Evolutionary conservation across 2,797 vertebrate species (phyloP), one percentile per base, ranked within the genome.

Genomic region (Salarias fasciatus): DNA sequence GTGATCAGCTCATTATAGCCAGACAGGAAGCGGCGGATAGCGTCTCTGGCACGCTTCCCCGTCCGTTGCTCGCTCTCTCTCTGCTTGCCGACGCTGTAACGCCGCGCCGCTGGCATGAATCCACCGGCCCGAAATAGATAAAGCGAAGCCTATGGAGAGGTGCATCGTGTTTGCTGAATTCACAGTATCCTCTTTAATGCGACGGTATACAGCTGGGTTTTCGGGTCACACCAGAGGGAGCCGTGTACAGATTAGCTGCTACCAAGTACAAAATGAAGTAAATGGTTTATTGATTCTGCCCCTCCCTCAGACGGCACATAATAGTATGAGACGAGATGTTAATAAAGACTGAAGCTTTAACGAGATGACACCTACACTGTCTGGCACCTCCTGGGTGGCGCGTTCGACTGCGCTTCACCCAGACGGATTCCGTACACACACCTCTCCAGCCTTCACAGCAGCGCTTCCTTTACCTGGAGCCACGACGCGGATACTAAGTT

Each of bases 271-370:
- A 87, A 86, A 84, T 69, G 52, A 79, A 85, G 82, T 72, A 86
- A 89, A 91, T 84, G 78, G 72, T 64, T 67, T 86, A 90, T 88
- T 86, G 86, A 90, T 90, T 86, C 42, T 47, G 36, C 43, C 65
- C 68, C 56, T 55, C 57, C 43, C 44, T 45, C 54, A 51, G 56
- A 76, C 47, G 47, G 46, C 75, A 62, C 53, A 64, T 76, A 73
- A 75, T 55, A 52, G 59, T 14, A 65, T 54, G 24, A 66, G 54
- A 86, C 5, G 40, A 82, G 76, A 81, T 77, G 75, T 82, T 85
- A 80, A 86, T 82, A 81, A 81, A 86, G 78, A 75, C 63, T 54
- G 61, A 88, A 48, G 72, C 53, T 72, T 69, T 77, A 85, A 82
- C 80, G 70, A 77, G 77, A 79, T 58, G 60, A 77, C 64, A 54